Evolutionary conservation across 1,140 invertebrate genomes (phyloP).

Genomic region (Leptoteleia sp.): DNA sequence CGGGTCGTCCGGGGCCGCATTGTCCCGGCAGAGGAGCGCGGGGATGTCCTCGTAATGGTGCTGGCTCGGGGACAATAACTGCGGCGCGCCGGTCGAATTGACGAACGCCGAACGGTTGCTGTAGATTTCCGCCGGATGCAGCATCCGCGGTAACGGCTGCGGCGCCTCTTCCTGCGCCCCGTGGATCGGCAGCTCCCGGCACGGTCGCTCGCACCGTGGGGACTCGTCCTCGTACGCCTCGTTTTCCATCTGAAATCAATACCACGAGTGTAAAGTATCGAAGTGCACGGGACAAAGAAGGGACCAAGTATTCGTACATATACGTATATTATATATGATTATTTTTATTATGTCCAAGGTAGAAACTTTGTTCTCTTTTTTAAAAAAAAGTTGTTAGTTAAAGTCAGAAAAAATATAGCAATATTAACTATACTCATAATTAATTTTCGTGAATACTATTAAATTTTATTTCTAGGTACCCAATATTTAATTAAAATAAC

Average conservation of each 20-base stretch:
- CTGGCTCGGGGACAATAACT: slow-evolving; percentile 41
- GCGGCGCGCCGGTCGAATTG: not conserved
- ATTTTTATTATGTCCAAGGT: too few species aligned
- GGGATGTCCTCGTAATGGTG: slow-evolving; percentile 79
- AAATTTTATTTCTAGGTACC: too few species aligned
- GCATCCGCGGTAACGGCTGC: slow-evolving; percentile 29
- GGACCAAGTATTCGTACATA: too few species aligned
- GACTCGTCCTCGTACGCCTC: slow-evolving; percentile 76
- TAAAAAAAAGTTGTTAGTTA: too few species aligned
- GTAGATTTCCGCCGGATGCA: slow-evolving; percentile 45
- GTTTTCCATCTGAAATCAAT: slow-evolving; percentile 75
- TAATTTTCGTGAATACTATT: too few species aligned
- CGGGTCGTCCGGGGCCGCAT: not conserved
- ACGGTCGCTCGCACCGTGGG: slow-evolving; percentile 32
- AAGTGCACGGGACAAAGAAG: too few species aligned
- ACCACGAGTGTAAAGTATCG: not conserved
- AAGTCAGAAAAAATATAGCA: too few species aligned
- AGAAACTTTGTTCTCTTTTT: too few species aligned
- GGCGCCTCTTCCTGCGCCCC: slow-evolving; percentile 20
- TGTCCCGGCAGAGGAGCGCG: not conserved
- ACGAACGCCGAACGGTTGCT: slow-evolving; percentile 37
- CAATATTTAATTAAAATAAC: too few species aligned
- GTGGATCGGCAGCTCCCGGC: slow-evolving; percentile 13
- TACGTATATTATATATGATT: too few species aligned
- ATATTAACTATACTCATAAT: too few species aligned